Base-by-base conservation (phyloP, 1,140 invertebrate genomes). In the Drosophila nigrodunni region DNA sequence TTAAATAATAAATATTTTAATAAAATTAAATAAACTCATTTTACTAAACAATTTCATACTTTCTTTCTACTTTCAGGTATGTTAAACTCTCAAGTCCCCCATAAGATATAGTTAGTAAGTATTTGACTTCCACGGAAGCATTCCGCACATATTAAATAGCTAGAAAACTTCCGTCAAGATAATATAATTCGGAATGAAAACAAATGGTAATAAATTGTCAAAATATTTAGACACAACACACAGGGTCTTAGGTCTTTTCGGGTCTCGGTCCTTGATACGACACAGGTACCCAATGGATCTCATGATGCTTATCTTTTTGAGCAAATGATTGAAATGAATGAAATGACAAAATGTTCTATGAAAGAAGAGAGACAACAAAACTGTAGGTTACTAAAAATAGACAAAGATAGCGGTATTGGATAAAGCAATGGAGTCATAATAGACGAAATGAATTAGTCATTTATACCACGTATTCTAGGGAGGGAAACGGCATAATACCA, bases 321-420 rank as follows among this genome's bases (percentile, higher is more conserved):
- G 43, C 50, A 52, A 62, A 71, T 58, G 67, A 75, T 64, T 86
- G 62, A 82, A 76, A 68, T 71, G 82, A 82, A 64, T 67, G 57
- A 77, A 82, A 75, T 78, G 71, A 82, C 83, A 78, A 82, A 87
- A 74, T 64, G 68, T 52, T 52, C 10, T 25, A 30, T 30, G 21
- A 74, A 30, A 34, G 46, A 15, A 30, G 39, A 3, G 34, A 67
- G 71, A 86, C 82, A 81, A 87, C 78, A 86, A 43, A 43, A 43
- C 70, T 75, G 78, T 71, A 75, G 75, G 64, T 75, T 80, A 78
- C 79, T 87, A 82, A 82, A 86, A 88, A 86, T 88, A 86, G 76
- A 86, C 83, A 86, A 86, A 50, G 35, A 25, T 8, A 25, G 49
- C 10, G 9, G 11, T 10, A 30, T 30, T 5, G 4, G 8, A 41